Base-by-base conservation (phyloP, 2,797 vertebrate genomes). In the Numenius phaeopus region DNA sequence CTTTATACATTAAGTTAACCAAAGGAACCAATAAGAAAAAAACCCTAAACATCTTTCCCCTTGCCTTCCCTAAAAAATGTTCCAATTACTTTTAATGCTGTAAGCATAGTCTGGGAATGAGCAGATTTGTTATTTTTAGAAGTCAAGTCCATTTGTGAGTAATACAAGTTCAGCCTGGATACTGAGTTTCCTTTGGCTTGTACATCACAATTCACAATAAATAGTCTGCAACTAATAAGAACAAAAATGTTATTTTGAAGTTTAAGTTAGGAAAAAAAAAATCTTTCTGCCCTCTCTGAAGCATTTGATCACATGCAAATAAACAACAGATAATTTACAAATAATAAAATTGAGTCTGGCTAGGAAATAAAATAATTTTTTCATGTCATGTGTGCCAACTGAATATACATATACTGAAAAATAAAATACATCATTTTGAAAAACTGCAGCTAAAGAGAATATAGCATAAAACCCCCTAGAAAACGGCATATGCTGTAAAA, bases 41-140 rank as follows among this genome's bases (percentile, higher is more conserved):
- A 42, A 0, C 6, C 46, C 14, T 30, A 40, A 66, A 73, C 4
- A 47, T n/a, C 11, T 14, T 84, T 82, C 19, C 12, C 32, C 14
- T 62, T 58, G 49, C 14, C 9, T 65, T 92, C 27, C 22, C 67
- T 67, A 64, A 22, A 62, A 85, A 83, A 66, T 42, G 22, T 70
- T 72, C 20, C 47, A 70, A 34, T 37, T 89, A 73, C 34, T 84
- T 93, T 73, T 87, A 90, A 57, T 40, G 18, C 30, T 75, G 2
- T 67, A 73, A 90, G 13, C 67, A 82, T 20, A 71, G n/a, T 32
- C 42, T 90, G 39, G 62, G 39, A 93, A 84, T 22, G 80, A 5
- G 40, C 19, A 89, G 19, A 89, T 90, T 62, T 73, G 18, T 58
- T 95, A 78, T 70, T 88, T 84, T 95, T 72, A 76, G 52, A 90